Evolutionary conservation across 92 coral and sea anemone species (phyloP).

Genomic region (Phenganax marumi): DNA sequence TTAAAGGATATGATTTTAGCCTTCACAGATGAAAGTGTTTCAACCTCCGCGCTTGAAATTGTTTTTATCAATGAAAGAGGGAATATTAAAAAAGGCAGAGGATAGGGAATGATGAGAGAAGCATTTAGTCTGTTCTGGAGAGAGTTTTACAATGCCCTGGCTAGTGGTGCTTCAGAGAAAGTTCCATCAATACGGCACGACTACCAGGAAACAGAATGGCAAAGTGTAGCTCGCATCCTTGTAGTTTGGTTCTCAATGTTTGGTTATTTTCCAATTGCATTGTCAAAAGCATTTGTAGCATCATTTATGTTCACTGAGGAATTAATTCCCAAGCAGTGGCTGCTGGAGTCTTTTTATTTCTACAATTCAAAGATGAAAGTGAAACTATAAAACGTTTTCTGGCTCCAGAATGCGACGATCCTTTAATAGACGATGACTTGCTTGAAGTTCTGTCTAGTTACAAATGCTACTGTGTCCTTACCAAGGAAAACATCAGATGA

Average conservation of each 20-base stretch:
- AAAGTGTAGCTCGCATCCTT: conserved; percentile 24
- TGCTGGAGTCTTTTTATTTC: conserved; percentile 50
- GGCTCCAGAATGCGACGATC: conserved; percentile 49
- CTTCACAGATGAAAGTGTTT: conserved; percentile 32
- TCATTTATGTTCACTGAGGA: conserved; percentile 59
- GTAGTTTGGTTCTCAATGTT: neutral
- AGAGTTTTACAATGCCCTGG: conserved; percentile 18
- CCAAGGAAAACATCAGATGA: conserved; percentile 46
- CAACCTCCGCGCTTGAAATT: conserved; percentile 14
- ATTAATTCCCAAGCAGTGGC: conserved; percentile 35
- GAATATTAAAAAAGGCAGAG: conserved; percentile 31
- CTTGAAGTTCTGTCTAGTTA: conserved; percentile 42
- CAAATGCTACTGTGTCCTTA: conserved; percentile 47
- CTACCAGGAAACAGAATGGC: conserved; percentile 30
- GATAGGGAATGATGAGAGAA: conserved; percentile 34
- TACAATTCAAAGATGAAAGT: conserved; percentile 28
- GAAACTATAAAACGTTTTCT: conserved; percentile 42
- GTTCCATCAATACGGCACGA: conserved; percentile 36
- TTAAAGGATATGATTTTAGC: conserved; percentile 34
- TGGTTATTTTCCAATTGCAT: conserved; percentile 26
- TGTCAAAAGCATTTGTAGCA: conserved; percentile 49
- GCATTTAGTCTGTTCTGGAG: conserved; percentile 30
- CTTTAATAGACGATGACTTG: conserved; percentile 48
- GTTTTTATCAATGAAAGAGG: conserved; percentile 29
- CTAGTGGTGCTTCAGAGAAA: conserved; percentile 30